Conservation (phyloP, 2,797 vertebrate species). For the Prionace glauca region DNA sequence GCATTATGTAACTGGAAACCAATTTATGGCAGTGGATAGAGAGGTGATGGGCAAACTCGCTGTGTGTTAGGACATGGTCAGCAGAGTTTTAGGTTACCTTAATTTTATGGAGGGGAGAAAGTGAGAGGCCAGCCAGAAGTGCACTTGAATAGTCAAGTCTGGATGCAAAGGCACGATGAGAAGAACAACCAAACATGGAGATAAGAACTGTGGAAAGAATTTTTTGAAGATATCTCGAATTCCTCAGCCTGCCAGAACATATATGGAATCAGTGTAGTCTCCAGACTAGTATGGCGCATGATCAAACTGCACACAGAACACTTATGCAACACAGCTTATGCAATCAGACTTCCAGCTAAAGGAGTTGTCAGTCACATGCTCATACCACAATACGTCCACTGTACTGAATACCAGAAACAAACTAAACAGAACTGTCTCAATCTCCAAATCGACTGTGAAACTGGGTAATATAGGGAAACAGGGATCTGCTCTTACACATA, state of each 20-base stretch:
- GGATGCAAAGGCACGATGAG: background rate
- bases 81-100: background rate
- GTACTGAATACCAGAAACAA: background rate
- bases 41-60: background rate
- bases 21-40: background rate
- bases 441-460: background rate
- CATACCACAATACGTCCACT: slow-evolving; percentile 12
- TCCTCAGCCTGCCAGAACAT: slow-evolving; percentile 3
- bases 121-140: background rate
- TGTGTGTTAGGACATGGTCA: background rate
- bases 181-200: slow-evolving; percentile 35
- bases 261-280: slow-evolving; percentile 23
- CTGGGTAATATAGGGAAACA: background rate
- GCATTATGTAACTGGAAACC: background rate
- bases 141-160: background rate
- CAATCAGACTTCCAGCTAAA: background rate
- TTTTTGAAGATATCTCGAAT: slow-evolving; percentile 7
- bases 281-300: background rate
- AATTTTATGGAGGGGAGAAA: background rate
- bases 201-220: background rate
- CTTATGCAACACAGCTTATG: slow-evolving; percentile 14
- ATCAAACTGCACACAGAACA: slow-evolving; percentile 15
- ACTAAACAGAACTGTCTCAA: background rate
- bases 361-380: slow-evolving; percentile 19
- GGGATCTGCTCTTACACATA: background rate